Evolutionary conservation across 2,797 vertebrate genomes (phyloP).

Genomic region (Chrysolophus pictus): DNA sequence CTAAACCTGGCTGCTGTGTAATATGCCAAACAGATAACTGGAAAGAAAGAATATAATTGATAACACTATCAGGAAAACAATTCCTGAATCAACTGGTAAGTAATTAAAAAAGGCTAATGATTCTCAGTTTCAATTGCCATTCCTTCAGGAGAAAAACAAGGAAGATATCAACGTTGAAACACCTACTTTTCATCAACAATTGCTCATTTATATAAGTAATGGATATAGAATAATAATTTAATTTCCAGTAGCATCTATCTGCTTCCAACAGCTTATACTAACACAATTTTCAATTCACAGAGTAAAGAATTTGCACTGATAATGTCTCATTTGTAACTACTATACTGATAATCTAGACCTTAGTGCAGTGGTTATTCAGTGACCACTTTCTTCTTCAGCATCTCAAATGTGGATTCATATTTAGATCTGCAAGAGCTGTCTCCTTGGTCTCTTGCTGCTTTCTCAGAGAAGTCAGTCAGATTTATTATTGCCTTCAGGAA

Average conservation of each 20-base stretch:
- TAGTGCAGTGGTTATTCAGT: background rate
- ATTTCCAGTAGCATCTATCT: background rate
- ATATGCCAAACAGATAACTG: background rate
- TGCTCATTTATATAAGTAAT: background rate
- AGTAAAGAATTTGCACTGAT: background rate
- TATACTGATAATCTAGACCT: background rate
- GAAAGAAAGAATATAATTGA: background rate
- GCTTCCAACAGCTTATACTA: background rate
- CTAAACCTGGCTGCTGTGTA: background rate
- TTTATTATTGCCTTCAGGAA: background rate
- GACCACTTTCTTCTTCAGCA: background rate
- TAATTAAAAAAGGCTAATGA: background rate
- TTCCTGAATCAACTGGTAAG: background rate
- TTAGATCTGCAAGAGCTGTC: background rate
- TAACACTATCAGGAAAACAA: background rate
- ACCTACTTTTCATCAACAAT: background rate
- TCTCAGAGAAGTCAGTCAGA: background rate
- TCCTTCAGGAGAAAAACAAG: background rate
- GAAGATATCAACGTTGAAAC: background rate
- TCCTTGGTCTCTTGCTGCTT: background rate
- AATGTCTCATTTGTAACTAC: background rate
- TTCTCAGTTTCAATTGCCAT: background rate
- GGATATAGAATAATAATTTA: background rate
- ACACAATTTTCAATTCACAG: background rate
- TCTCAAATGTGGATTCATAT: background rate